Evolutionary conservation across 2,888 invertebrate genomes (phyloP).

Genomic region (Actias luna): DNA sequence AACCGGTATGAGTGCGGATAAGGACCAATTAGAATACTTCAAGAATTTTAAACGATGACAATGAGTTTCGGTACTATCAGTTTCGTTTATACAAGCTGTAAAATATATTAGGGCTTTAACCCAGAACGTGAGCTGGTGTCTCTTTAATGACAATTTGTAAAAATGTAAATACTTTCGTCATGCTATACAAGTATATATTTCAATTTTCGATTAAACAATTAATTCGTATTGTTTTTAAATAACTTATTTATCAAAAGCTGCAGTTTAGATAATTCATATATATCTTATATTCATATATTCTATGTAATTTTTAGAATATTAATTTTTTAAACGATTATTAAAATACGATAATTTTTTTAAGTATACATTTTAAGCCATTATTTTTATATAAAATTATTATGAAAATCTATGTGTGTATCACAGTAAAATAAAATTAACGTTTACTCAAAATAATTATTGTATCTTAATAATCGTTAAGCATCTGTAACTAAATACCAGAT

Average conservation of each 20-base stretch:
- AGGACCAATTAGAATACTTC: slow-evolving; percentile 64
- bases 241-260: not conserved
- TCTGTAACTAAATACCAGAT: not conserved
- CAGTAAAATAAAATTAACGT: too few species aligned
- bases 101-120: slow-evolving; percentile 9
- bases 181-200: slow-evolving; percentile 1
- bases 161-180: not conserved
- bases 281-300: not conserved
- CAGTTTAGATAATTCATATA: not conserved
- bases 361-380: not conserved
- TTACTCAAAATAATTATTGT: too few species aligned
- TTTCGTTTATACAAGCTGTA: slow-evolving; percentile 16
- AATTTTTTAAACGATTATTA: not conserved
- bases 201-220: not conserved
- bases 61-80: slow-evolving; percentile 33
- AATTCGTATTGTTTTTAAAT: not conserved
- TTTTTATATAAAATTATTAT: not conserved
- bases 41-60: slow-evolving; percentile 54
- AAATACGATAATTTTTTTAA: not conserved
- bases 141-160: not conserved
- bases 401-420: too few species aligned
- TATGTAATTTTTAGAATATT: too few species aligned
- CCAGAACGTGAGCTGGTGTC: not conserved
- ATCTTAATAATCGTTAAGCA: too few species aligned
- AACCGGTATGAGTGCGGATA: slow-evolving; percentile 58